Percentiles rank a stretch among this genome's conserved stretches.
Conservation (phyloP, 30 jellyfish, hydroid and myxozoan species). For the Pseudorhiza aurosa region DNA sequence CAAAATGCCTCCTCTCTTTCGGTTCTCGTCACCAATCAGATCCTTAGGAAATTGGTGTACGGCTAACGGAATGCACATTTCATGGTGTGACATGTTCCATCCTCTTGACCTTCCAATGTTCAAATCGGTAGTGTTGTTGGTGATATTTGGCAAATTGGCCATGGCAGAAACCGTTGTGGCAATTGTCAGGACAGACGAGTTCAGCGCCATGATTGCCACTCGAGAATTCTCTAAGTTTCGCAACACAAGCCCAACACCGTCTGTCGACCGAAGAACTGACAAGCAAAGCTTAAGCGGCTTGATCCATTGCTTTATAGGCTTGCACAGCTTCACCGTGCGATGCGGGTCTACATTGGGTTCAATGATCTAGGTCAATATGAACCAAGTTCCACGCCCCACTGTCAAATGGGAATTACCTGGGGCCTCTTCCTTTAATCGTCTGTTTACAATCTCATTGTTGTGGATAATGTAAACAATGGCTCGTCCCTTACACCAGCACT, state of each 20-base stretch:
- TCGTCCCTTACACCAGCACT: not conserved
- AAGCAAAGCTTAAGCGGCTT: not conserved
- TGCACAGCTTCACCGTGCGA: not conserved
- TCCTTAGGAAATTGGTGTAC: slow-evolving; percentile 90
- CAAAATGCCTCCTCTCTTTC: slow-evolving; percentile 76
- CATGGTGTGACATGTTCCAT: slow-evolving; percentile 25
- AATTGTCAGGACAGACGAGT: slow-evolving; percentile 28
- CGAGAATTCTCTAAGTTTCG: not conserved
- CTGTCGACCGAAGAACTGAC: slow-evolving; percentile 33
- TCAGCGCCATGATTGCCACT: slow-evolving; percentile 9
- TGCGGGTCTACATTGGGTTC: not conserved
- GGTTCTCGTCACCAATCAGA: slow-evolving; percentile 62
- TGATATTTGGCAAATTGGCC: not conserved
- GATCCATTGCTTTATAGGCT: slow-evolving; percentile 5
- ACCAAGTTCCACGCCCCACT: not conserved
- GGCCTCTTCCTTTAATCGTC: not conserved
- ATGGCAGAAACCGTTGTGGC: slow-evolving; percentile 39
- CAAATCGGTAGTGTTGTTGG: not conserved
- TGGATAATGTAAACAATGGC: not conserved
- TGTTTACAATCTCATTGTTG: slow-evolving; percentile 21
- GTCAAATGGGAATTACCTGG: slow-evolving; percentile 15
- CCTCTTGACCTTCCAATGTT: slow-evolving; percentile 28
- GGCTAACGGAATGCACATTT: slow-evolving; percentile 76
- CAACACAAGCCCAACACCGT: not conserved
- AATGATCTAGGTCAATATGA: slow-evolving; percentile 15